Conservation (phyloP, 2,797 vertebrate genomes). For the Hemitrygon akajei region DNA sequence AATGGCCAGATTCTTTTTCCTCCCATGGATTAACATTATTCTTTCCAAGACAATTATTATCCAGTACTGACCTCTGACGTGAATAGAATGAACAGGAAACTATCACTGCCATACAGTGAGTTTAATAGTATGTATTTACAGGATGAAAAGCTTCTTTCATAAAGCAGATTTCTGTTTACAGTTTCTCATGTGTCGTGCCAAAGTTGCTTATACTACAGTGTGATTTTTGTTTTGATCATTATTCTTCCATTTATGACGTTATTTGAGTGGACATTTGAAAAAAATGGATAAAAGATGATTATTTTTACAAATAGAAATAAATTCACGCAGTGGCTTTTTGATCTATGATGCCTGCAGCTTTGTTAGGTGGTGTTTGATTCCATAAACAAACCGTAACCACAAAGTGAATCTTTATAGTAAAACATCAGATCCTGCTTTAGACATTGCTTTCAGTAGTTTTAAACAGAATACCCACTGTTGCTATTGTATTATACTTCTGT, state of each 20-base stretch:
- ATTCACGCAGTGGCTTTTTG: background rate
- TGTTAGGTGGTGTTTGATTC: background rate
- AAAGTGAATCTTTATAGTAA: background rate
- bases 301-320: background rate
- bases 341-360: background rate
- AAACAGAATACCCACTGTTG: constrained; percentile 30
- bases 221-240: background rate
- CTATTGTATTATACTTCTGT: constrained; percentile 17
- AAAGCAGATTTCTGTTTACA: background rate
- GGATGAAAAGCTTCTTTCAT: constrained; percentile 17
- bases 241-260: background rate
- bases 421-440: constrained; percentile 9
- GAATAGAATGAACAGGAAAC: background rate
- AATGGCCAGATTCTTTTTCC: background rate
- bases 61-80: background rate
- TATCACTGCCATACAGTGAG: background rate
- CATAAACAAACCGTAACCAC: background rate
- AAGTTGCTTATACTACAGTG: background rate
- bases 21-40: background rate
- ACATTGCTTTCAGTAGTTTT: background rate
- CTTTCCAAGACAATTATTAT: background rate
- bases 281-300: constrained; percentile 6
- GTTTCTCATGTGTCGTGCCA: background rate
- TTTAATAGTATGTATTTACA: background rate
- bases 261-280: background rate